Evolutionary conservation across 1,140 invertebrate species (phyloP).

Genomic region (Halotydeus destructor): DNA sequence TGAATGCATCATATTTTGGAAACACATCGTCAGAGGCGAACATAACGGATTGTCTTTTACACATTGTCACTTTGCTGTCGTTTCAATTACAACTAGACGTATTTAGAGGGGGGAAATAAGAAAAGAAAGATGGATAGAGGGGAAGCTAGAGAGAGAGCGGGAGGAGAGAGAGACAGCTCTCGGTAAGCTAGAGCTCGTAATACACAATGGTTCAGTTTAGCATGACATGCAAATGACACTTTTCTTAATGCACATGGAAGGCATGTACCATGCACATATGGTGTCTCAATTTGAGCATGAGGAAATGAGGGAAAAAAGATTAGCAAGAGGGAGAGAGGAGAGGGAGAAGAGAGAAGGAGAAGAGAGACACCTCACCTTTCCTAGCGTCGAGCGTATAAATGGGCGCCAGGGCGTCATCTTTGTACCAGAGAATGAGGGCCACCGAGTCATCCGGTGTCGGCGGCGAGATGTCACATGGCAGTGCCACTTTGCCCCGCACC

Average conservation of each 20-base stretch:
- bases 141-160: background rate
- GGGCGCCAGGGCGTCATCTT: slow-evolving; percentile 39
- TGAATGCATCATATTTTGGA: no score
- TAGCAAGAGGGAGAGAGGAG: background rate
- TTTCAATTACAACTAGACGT: no score
- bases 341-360: background rate
- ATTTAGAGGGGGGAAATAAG: background rate
- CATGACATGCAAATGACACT: background rate
- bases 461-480: slow-evolving; percentile 62
- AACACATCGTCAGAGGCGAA: no score
- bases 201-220: background rate
- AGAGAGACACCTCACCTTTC: slow-evolving; percentile 13
- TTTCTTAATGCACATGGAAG: background rate
- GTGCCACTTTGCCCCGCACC: slow-evolving; percentile 46
- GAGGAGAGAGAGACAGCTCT: background rate
- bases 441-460: slow-evolving; percentile 52
- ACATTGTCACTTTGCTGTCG: no score
- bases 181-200: slow-evolving; percentile 1
- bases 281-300: background rate
- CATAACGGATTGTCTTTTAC: no score
- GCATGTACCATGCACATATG: background rate
- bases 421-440: slow-evolving; percentile 76
- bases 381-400: slow-evolving; percentile 20
- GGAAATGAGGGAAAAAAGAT: background rate
- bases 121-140: background rate